A percentile compares a stretch with the other conserved stretches of the same genome.
These are phyloP conservation scores for Entomobrya proxima DNA, from an alignment of 2,888 invertebrate species.

Conservation along the genomic window DNA sequence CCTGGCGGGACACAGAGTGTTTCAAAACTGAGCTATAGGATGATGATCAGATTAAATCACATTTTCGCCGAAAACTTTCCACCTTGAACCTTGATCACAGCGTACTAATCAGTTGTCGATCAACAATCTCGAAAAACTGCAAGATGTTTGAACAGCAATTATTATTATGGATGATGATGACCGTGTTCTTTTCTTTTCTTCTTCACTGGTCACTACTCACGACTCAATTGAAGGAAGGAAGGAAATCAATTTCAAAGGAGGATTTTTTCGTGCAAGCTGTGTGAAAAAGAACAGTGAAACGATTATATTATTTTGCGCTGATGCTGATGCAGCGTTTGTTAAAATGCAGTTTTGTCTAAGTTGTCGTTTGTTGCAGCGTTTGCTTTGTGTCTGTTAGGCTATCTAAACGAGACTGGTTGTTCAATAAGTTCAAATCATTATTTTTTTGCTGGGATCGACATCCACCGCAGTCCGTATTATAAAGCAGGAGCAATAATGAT, in stretches of 20 bases:
- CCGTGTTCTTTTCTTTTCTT: too few species aligned
- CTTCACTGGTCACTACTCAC: too few species aligned
- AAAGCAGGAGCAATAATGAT: too few species aligned
- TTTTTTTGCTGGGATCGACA: not conserved
- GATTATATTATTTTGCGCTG: not conserved
- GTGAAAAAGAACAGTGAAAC: not conserved
- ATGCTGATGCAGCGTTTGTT: not conserved
- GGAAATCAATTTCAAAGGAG: not conserved
- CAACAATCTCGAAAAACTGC: too few species aligned
- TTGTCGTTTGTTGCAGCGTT: too few species aligned
- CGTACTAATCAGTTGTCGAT: too few species aligned
- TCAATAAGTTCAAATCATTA: too few species aligned
- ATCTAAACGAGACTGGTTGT: not conserved
- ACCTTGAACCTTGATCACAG: too few species aligned
- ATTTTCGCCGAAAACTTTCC: too few species aligned
- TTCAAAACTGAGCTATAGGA: not conserved
- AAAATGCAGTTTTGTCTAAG: not conserved
- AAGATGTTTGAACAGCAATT: too few species aligned
- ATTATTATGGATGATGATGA: too few species aligned
- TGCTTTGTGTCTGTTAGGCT: not conserved
- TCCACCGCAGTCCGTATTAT: too few species aligned
- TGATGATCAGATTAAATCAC: not conserved
- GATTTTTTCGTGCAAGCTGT: conserved; percentile 13
- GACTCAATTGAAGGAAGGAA: not conserved
- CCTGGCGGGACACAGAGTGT: not conserved